Conservation (phyloP, 2,888 invertebrate species). For the Uloborus plumipes region DNA sequence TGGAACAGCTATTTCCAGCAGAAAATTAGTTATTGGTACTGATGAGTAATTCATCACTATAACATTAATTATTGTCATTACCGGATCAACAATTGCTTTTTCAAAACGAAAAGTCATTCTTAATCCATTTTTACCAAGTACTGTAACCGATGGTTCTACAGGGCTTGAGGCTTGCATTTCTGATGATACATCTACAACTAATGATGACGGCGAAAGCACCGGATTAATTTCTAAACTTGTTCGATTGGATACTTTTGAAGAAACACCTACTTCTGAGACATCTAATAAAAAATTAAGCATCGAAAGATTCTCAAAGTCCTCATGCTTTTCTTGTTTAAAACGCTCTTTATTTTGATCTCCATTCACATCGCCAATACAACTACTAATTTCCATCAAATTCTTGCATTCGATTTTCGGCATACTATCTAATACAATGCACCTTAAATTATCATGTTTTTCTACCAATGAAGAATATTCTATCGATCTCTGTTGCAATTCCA, state of each 20-base stretch:
- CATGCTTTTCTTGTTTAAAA: too few relatives aligned
- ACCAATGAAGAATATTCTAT: slow-evolving; percentile 96
- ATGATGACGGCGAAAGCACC: neutral
- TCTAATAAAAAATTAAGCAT: too few relatives aligned
- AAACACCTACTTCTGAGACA: too few relatives aligned
- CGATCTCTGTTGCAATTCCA: slow-evolving; percentile 97
- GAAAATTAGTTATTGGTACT: neutral
- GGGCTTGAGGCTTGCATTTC: neutral
- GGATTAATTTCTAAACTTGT: slow-evolving; percentile 19
- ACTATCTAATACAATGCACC: slow-evolving; percentile 88
- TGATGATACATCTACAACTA: neutral
- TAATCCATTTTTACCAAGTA: neutral
- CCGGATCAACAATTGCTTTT: neutral
- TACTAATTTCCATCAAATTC: slow-evolving; percentile 31
- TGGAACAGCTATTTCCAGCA: neutral
- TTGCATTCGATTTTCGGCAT: slow-evolving; percentile 93
- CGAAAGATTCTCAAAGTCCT: too few relatives aligned
- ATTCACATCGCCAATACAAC: too few relatives aligned
- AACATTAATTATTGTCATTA: neutral
- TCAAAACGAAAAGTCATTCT: neutral
- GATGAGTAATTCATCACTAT: neutral
- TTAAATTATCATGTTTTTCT: slow-evolving; percentile 79
- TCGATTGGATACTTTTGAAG: slow-evolving; percentile 58
- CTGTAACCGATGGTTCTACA: neutral
- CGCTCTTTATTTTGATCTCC: too few relatives aligned